Evolutionary conservation across 2,888 invertebrate species (phyloP), one percentile per base, ranked within the genome.

Genomic region (Belgica antarctica): DNA sequence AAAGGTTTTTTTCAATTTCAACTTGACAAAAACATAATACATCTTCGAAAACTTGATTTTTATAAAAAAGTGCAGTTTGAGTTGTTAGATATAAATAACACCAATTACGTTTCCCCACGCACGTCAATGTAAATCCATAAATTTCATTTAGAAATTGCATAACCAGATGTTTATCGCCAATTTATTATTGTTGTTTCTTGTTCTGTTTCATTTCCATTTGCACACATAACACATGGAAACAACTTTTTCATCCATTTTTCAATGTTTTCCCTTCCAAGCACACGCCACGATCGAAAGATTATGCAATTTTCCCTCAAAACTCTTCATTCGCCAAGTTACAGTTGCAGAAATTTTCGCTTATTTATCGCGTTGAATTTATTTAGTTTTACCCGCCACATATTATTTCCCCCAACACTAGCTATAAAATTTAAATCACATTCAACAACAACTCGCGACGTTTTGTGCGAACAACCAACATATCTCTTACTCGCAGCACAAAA

Each of bases 381-480:
- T 66, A 66, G 47, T 66, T 63, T 47, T 27, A 41, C 46, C 19
- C 46, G 47, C 41, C 36, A 65, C 41, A 41, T 22, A 65, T 65
- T 62, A 34, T 34, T 34, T 7, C 34, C 15, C 41, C n/a, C n/a
- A n/a, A n/a, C n/a, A n/a, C n/a, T n/a, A n/a, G 65, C 41, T 46
- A 52, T 8, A 52, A 52, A 52, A 41, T 66, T 63, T 66, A 66
- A 66, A 66, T 66, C 47, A 66, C 65, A 66, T 66, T 66, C 47
- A 66, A 66, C 19, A 47, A 47, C 17, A 52, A 15, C 22, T 31
- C 34, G 5, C 34, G 12, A 12, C 34, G 7, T 5, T 52, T 52
- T 52, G 52, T 52, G 52, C 52, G 52, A 52, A 22, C 17, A 52
- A 52, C n/a, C 22, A 52, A 52, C 52, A 52, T 52, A 52, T 52